A percentile compares a stretch with the other conserved stretches of the same genome.
Conservation (phyloP, 2,797 vertebrate genomes). For the Mallotus villosus region DNA sequence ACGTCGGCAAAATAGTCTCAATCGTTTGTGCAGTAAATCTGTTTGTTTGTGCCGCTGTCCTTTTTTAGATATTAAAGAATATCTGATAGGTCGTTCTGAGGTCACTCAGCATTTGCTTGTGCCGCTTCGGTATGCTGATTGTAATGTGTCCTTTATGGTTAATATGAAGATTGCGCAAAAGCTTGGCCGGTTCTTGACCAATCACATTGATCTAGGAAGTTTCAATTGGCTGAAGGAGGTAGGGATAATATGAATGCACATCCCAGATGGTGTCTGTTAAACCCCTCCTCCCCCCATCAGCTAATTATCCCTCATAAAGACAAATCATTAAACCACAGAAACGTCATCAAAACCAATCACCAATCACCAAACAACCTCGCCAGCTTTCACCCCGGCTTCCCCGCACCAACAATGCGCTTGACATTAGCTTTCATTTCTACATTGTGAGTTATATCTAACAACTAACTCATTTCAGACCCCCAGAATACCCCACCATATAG, state of each 20-base stretch:
- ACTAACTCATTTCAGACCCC: constrained; percentile 65
- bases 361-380: not conserved
- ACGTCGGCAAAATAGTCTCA: too few species aligned
- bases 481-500: constrained; percentile 68
- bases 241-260: constrained; percentile 38
- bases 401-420: constrained; percentile 1
- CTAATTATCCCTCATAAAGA: constrained; percentile 38
- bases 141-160: constrained; percentile 27
- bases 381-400: not conserved
- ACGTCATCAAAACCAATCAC: not conserved
- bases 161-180: constrained; percentile 35
- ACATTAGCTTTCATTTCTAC: constrained; percentile 39
- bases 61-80: too few species aligned
- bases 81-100: too few species aligned
- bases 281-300: constrained; percentile 2
- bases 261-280: constrained; percentile 31
- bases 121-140: too few species aligned
- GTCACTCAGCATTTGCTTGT: too few species aligned
- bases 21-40: too few species aligned
- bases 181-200: constrained; percentile 56
- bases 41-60: too few species aligned
- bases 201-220: constrained; percentile 50
- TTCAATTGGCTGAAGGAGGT: constrained; percentile 33
- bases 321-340: not conserved
- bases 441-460: constrained; percentile 57